phyloP scores from a whole-genome alignment of 2,797 vertebrate species.

The Pterois miles region DNA sequence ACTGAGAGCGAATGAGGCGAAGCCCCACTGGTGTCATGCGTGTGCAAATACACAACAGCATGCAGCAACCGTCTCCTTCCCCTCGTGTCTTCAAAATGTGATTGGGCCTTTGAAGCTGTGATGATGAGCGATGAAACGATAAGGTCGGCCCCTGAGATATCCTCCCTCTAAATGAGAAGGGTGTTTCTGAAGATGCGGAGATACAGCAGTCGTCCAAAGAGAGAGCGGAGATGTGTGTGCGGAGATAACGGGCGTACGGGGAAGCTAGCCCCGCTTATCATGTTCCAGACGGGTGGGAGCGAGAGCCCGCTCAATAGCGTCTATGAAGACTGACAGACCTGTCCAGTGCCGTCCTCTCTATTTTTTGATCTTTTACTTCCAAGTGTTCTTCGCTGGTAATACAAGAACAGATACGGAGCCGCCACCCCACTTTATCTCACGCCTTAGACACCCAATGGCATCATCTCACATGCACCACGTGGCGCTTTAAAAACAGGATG shows the following conservation, averaged over 20 bases:
- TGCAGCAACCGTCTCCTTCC: not conserved
- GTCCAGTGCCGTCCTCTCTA: conserved; percentile 28
- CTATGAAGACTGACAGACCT: conserved; percentile 53
- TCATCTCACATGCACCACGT: not conserved
- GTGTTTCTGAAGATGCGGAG: conserved; percentile 51
- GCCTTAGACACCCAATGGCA: not conserved
- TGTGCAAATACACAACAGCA: not conserved
- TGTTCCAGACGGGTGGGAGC: conserved; percentile 45
- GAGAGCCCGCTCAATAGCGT: conserved; percentile 39
- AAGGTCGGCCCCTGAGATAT: conserved; percentile 38
- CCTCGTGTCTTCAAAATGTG: conserved; percentile 8
- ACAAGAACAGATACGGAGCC: conserved; percentile 6
- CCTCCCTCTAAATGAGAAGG: conserved; percentile 36
- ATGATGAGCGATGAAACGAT: conserved; percentile 51
- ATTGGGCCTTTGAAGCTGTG: conserved; percentile 48
- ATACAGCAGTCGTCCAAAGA: conserved; percentile 53
- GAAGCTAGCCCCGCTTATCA: conserved; percentile 62
- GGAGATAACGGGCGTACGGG: conserved; percentile 58
- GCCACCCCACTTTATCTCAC: conserved; percentile 5
- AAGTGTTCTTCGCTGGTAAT: conserved; percentile 9
- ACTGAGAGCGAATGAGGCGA: not conserved
- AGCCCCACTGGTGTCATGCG: not conserved
- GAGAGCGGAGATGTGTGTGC: conserved; percentile 30
- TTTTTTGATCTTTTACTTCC: conserved; percentile 51
- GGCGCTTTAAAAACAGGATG: conserved; percentile 5